phyloP scores from a whole-genome alignment of 2,888 invertebrate genomes.

The Archaeoteleia sp. region DNA sequence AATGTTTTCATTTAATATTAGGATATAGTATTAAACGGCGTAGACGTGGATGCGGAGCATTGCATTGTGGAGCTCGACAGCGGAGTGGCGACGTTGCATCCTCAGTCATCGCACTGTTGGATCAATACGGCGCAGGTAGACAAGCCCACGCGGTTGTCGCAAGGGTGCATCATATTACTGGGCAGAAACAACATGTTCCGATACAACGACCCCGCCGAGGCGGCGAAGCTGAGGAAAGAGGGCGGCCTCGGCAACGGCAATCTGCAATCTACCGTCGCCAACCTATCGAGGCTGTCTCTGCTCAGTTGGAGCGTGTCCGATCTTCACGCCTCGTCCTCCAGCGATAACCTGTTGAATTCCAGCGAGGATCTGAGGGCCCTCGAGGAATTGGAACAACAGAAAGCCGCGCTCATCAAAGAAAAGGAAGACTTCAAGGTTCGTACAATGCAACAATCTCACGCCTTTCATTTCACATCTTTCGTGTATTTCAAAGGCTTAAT shows the following conservation, averaged over 20 bases:
- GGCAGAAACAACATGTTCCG: slow-evolving; percentile 89
- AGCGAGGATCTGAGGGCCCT: slow-evolving; percentile 72
- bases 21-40: slow-evolving; percentile 87
- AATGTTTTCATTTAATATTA: slow-evolving; percentile 73
- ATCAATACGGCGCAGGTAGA: slow-evolving; percentile 88
- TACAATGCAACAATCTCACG: no score
- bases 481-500: no score
- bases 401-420: slow-evolving; percentile 73
- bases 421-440: slow-evolving; percentile 74
- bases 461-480: no score
- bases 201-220: slow-evolving; percentile 92
- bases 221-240: slow-evolving; percentile 87
- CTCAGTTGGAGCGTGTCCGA: slow-evolving; percentile 89
- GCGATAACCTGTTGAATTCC: slow-evolving; percentile 71
- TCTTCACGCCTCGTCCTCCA: slow-evolving; percentile 79
- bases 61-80: slow-evolving; percentile 83
- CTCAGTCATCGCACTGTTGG: slow-evolving; percentile 84
- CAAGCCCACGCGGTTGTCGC: slow-evolving; percentile 85
- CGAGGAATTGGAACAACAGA: slow-evolving; percentile 73
- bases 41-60: slow-evolving; percentile 86
- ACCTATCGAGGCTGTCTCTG: slow-evolving; percentile 87
- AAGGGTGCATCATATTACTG: slow-evolving; percentile 86
- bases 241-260: slow-evolving; percentile 80
- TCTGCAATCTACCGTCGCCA: slow-evolving; percentile 76
- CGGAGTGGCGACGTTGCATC: slow-evolving; percentile 85